Evolutionary conservation across 2,888 invertebrate species (phyloP).

Genomic region (Pyralis farinalis): DNA sequence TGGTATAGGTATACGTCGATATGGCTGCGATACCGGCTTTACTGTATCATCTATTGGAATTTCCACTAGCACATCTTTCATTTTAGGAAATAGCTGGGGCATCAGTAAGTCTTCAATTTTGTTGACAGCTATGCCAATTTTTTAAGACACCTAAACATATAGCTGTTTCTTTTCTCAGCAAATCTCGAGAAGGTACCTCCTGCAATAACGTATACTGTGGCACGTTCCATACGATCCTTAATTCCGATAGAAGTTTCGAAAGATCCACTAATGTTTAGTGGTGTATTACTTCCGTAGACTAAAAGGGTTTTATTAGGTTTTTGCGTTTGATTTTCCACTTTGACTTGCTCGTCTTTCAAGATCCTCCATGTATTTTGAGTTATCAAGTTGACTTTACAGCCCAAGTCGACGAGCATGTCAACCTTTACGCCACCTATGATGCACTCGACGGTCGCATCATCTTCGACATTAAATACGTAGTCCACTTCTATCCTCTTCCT

Average conservation of each 20-base stretch:
- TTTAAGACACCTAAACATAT: constrained; percentile 2
- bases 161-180: constrained; percentile 1
- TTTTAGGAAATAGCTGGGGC: constrained; percentile 21
- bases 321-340: neutral
- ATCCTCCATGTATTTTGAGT: constrained; percentile 1
- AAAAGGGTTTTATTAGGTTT: neutral
- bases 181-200: neutral
- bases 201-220: too few species aligned
- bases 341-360: neutral
- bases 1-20: constrained; percentile 16
- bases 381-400: too few species aligned
- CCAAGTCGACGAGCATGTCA: too few species aligned
- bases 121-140: neutral
- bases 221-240: too few species aligned
- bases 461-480: too few species aligned
- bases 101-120: too few species aligned
- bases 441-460: too few species aligned
- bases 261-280: neutral
- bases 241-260: too few species aligned
- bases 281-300: constrained; percentile 1
- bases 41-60: constrained; percentile 30
- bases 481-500: too few species aligned
- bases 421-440: too few species aligned
- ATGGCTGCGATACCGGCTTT: constrained; percentile 35
- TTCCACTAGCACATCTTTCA: constrained; percentile 34